Evolutionary conservation across 1,140 invertebrate species (phyloP), one percentile per base, ranked within the genome.

Genomic region (Drepana arcuata): DNA sequence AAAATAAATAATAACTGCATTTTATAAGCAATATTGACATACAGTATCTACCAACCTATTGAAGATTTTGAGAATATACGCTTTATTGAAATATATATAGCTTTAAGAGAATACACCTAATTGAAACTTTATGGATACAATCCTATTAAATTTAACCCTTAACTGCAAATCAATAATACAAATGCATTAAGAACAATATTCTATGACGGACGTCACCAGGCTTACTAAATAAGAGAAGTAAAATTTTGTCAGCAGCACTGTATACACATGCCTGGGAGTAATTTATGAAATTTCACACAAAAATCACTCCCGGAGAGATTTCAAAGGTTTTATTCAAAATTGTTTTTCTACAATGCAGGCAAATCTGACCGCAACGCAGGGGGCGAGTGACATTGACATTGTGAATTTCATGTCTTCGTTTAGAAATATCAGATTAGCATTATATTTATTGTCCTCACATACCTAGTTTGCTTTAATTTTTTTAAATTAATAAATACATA

Each of bases 341-440:
- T 48, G 40, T 32, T 49, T 42, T 40, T 50, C 25, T 44, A 29
- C 48, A 50, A 41, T 44, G 41, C 38, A 45, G 34, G 27, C 29
- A 39, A 45, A 40, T 29, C 31, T 24, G 12, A 41, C 48, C 41
- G 48, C 48, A 50, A n/a, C n/a, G n/a, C n/a, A n/a, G n/a, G n/a
- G n/a, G n/a, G 41, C 21, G 35, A 24, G 34, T 50, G 48, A 50
- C 48, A 51, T 43, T 52, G 38, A 45, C 42, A 34, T 39, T 37
- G 29, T 33, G 11, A 7, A n/a, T n/a, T n/a, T n/a, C n/a, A n/a
- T n/a, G n/a, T n/a, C n/a, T 18, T 14, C 21, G 36, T 45, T 28
- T 10, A 16, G 21, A 39, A 45, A 45, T n/a, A n/a, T n/a, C n/a
- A n/a, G n/a, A n/a, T n/a, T n/a, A n/a, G n/a, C n/a, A n/a, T n/a